These are phyloP conservation scores for Misgurnus mizolepis DNA, from an alignment of 2,113 vertebrate genomes.

Conservation along the genomic window DNA sequence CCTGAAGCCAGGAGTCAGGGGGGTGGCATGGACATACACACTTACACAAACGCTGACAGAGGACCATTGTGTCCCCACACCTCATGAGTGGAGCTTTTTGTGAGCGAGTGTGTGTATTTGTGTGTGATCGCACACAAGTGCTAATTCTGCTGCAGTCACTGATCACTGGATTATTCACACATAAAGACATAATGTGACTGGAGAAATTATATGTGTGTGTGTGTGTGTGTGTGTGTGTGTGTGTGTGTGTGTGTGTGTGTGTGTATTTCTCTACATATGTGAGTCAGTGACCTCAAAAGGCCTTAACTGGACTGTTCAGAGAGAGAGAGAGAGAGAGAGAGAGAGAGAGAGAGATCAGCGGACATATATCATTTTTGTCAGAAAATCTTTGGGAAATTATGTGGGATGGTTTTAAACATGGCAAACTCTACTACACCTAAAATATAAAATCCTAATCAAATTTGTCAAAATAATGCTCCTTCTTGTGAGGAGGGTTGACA, in stretches of 20 bases:
- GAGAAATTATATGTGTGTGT: constrained; percentile 42
- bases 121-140: constrained; percentile 53
- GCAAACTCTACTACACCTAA: too few relatives aligned
- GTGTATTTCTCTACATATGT: constrained; percentile 58
- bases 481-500: background rate
- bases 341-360: background rate
- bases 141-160: constrained; percentile 53
- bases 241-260: constrained; percentile 34
- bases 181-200: constrained; percentile 30
- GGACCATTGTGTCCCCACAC: constrained; percentile 56
- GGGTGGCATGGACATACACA: constrained; percentile 17
- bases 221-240: constrained; percentile 45
- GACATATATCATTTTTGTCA: too few relatives aligned
- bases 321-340: background rate
- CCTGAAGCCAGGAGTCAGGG: constrained; percentile 34
- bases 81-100: constrained; percentile 49
- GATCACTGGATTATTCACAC: constrained; percentile 52
- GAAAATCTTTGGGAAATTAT: too few relatives aligned
- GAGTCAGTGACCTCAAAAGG: constrained; percentile 62
- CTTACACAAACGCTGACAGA: constrained; percentile 49
- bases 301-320: constrained; percentile 42
- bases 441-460: too few relatives aligned
- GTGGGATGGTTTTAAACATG: too few relatives aligned
- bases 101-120: constrained; percentile 45
- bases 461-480: background rate